Evolutionary conservation across 2,113 vertebrate species (phyloP), one percentile per base, ranked within the genome.

Genomic region (Eidolon helvum): DNA sequence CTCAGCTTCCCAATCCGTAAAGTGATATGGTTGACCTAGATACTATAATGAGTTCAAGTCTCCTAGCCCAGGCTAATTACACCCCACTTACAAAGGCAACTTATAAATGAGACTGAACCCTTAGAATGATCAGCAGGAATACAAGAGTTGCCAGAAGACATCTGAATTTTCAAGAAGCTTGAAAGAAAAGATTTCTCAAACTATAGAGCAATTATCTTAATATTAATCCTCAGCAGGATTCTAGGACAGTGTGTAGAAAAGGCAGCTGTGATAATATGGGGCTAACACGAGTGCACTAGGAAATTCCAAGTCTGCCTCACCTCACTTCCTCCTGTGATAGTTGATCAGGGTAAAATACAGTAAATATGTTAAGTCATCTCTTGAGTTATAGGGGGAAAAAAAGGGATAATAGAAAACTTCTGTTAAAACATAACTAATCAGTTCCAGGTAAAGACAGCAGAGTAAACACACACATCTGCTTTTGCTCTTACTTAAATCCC

Each of bases 1-100:
- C 90, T 59, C 79, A 74, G 21, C 90, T 97, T 86, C 61, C 93
- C n/a, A 3, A 86, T 71, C 53, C 79, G 50, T 91, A 83, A 98
- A 79, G 50, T 75, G 89, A 87, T 74, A 91, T 16, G 12, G 50
- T 0, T 96, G 86, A 96, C 86, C 96, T 94, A 97, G 40, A 97
- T 93, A 89, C n/a, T 87, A 63, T 74, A 94, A 97, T 89, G 93
- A 97, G 91, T 77, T 92, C 90, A 93, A 85, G 93, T 91, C 89
- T 97, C 86, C 91, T 79, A 68, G 74, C 94, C 95, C 93, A 95
- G 72, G 65, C 86, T 94, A 97, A 95, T 97, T 94, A 97, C 85
- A 92, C 45, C 53, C 91, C 53, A 86, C 91, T 92, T 53, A 78
- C 43, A 89, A 97, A 95, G 40, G 35, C n/a, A 79, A 90, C 91